Base-by-base conservation (phyloP, 1,140 invertebrate species). In the Drosophila nigromelanica region DNA sequence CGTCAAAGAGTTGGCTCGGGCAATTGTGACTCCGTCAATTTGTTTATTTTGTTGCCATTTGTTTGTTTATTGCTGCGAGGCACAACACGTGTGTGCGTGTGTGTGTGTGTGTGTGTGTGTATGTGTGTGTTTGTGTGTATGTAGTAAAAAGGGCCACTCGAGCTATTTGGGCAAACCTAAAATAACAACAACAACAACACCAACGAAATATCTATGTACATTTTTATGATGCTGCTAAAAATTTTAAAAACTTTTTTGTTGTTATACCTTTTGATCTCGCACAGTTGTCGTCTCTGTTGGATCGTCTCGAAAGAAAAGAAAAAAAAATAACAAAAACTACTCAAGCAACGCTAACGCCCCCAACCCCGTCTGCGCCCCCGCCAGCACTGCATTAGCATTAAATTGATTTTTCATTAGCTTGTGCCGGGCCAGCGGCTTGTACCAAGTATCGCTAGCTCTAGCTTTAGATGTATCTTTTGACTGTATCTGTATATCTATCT, bases 401-500 rank as follows among this genome's bases (percentile, higher is more conserved):
- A 78, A 78, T 78, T 75, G 75, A 78, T 78, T 78, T 78, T 78
- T 75, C 75, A 78, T 78, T 78, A 71, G 72, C 67, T 73, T 69
- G 71, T 73, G 63, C 63, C 71, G 55, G 55, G 33, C 63, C 11
- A 62, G 37, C 39, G 62, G 52, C 69, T 72, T 58, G 69, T 72
- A 72, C 69, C 68, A 52, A 30, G 30, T 11, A 43, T 8, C 30
- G 21, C 18, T 10, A 30, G 18, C 55, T 40, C 8, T 27, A 40
- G 35, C 10, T 55, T 5, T 24, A 40, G 11, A 14, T 43, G 37
- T 30, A 18, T 30, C 27, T 54, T 35, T 35, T 35, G 33, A 35
- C 3, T 11, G 54, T 59, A 47, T 27, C 58, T 33, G 30, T 61
- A 37, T 24, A 40, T 71, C 8, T 48, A 33, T 42, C 21, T 43